These are phyloP conservation scores for Pachypeltis micranthus DNA, from an alignment of 1,140 invertebrate genomes.

Conservation along the genomic window DNA sequence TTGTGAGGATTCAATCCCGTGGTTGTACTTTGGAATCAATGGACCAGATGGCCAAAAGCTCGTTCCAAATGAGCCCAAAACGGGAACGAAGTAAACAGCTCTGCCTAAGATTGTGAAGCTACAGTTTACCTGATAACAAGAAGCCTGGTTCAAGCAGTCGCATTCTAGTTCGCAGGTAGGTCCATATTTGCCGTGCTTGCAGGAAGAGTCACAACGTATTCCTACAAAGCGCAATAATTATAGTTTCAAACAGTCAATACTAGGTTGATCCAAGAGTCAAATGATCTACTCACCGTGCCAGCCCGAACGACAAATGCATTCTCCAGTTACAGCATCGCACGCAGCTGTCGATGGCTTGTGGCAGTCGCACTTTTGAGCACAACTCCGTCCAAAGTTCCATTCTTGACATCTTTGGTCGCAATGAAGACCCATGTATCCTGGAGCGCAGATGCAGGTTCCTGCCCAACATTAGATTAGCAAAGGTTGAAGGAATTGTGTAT, in stretches of 20 bases:
- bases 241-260: background rate
- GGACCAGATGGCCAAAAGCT: too few species aligned
- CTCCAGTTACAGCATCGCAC: conserved; percentile 70
- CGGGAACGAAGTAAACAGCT: too few species aligned
- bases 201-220: conserved; percentile 69
- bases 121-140: conserved; percentile 59
- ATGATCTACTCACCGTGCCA: conserved; percentile 65
- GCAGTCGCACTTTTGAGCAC: conserved; percentile 61
- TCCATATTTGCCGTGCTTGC: conserved; percentile 66
- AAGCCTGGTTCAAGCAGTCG: conserved; percentile 71
- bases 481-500: too few species aligned
- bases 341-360: conserved; percentile 48
- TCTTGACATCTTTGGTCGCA: conserved; percentile 62
- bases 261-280: background rate
- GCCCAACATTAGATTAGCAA: conserved; percentile 23
- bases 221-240: conserved; percentile 42
- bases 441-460: conserved; percentile 76
- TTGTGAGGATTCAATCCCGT: too few species aligned
- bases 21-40: too few species aligned
- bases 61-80: too few species aligned
- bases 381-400: conserved; percentile 58
- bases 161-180: conserved; percentile 62
- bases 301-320: conserved; percentile 66
- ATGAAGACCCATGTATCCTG: conserved; percentile 66
- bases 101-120: too few species aligned